A percentile compares a stretch with the other conserved stretches of the same genome.
Conservation (phyloP, 1,140 invertebrate genomes). For the Condylostylus longicornis region DNA sequence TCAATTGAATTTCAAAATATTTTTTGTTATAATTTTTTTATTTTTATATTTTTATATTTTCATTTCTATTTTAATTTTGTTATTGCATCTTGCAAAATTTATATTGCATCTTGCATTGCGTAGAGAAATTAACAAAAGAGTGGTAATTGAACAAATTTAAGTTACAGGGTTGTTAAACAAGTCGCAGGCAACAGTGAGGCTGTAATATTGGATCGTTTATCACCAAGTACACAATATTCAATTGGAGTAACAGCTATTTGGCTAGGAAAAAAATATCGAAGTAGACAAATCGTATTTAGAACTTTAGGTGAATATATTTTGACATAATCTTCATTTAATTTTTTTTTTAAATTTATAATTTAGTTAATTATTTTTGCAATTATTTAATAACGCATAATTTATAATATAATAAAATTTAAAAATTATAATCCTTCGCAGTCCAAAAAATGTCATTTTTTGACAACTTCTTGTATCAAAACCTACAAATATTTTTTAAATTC, state of each 20-base stretch:
- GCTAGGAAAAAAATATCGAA: conserved; percentile 60
- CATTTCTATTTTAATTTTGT: background rate
- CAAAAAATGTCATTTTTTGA: no score
- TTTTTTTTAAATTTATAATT: background rate
- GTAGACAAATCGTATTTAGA: conserved; percentile 69
- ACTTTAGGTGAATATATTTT: conserved; percentile 58
- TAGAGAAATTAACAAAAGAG: conserved; percentile 19
- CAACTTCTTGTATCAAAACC: no score
- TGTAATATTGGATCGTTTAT: conserved; percentile 58
- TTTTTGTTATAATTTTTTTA: conserved; percentile 1
- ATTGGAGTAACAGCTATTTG: conserved; percentile 65
- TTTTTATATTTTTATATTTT: background rate
- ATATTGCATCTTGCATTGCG: background rate
- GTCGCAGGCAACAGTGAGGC: conserved; percentile 73
- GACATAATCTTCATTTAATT: background rate
- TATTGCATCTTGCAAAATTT: background rate
- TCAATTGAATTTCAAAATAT: background rate
- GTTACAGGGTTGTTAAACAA: conserved; percentile 79
- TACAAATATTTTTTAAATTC: no score
- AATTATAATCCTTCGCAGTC: no score
- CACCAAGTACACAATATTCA: conserved; percentile 74
- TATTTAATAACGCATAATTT: no score
- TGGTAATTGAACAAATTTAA: conserved; percentile 38
- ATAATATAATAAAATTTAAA: no score
- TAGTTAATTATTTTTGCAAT: background rate